A percentile compares a stretch with the other conserved stretches of the same genome.
phyloP scores from a whole-genome alignment of 53 echinoderm and acorn worm genomes.

The Holothuria leucospilota region DNA sequence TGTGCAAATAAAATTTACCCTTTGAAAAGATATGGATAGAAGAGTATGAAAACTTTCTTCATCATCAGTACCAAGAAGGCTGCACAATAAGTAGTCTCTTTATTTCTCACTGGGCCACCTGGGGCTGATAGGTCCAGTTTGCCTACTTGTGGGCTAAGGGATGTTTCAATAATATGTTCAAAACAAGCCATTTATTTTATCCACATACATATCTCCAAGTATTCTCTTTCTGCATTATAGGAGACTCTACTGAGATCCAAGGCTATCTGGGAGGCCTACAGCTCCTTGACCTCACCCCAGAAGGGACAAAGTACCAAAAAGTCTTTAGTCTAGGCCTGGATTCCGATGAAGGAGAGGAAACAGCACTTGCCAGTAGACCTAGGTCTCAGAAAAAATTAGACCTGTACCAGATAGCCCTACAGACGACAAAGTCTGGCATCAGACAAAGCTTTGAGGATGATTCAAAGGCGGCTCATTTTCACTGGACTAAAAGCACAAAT shows the following conservation, averaged over 20 bases:
- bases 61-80: too few species aligned
- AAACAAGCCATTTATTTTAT: too few species aligned
- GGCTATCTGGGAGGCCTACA: slow-evolving; percentile 94
- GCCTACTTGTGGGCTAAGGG: too few species aligned
- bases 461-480: slow-evolving; percentile 70
- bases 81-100: too few species aligned
- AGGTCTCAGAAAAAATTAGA: slow-evolving; percentile 51
- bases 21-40: too few species aligned
- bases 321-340: slow-evolving; percentile 96
- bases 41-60: too few species aligned
- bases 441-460: slow-evolving; percentile 41
- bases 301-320: slow-evolving; percentile 85
- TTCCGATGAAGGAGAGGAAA: slow-evolving; percentile 2
- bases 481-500: slow-evolving; percentile 41
- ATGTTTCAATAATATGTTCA: too few species aligned
- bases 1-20: too few species aligned
- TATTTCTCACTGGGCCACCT: too few species aligned
- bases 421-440: slow-evolving; percentile 34
- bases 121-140: too few species aligned
- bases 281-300: slow-evolving; percentile 89
- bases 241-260: slow-evolving; percentile 45
- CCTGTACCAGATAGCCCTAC: slow-evolving; percentile 79
- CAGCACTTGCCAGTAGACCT: neutral
- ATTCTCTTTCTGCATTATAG: neutral
- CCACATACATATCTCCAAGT: too few species aligned